phyloP scores from a whole-genome alignment of 2,113 vertebrate species.

The Callithrix jacchus region DNA sequence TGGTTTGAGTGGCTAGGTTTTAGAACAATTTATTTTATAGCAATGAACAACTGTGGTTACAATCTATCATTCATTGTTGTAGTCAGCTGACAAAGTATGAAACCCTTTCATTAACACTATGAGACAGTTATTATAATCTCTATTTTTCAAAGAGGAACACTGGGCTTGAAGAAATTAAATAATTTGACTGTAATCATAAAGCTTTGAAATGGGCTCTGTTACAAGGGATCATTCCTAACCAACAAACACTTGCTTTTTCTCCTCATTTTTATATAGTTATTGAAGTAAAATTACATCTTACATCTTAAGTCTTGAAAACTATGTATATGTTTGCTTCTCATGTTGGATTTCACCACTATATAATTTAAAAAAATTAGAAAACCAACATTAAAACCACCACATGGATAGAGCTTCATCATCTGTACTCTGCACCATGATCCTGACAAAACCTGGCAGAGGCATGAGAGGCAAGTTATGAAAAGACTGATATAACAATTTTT shows the following conservation, averaged over 20 bases:
- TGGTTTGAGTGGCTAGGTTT: not conserved
- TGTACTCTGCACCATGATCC: not conserved
- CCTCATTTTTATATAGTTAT: not conserved
- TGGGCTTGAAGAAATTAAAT: not conserved
- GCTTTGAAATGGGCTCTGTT: not conserved
- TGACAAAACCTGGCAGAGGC: not conserved
- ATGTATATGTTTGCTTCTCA: not conserved
- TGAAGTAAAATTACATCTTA: not conserved
- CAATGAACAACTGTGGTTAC: not conserved
- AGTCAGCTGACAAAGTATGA: not conserved
- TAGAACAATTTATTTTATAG: not conserved
- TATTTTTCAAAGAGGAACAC: not conserved
- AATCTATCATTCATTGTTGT: not conserved
- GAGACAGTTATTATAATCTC: not conserved
- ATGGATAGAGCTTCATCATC: not conserved
- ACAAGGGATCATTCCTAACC: not conserved
- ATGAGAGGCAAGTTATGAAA: not conserved
- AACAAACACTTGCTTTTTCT: not conserved
- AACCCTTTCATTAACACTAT: not conserved
- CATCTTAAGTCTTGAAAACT: not conserved
- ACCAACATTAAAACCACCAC: not conserved
- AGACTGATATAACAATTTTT: not conserved
- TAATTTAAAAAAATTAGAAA: not conserved
- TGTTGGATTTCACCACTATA: not conserved
- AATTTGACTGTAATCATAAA: not conserved